Evolutionary conservation across 2,113 vertebrate species (phyloP).

Genomic region (Phrynosoma platyrhinos): DNA sequence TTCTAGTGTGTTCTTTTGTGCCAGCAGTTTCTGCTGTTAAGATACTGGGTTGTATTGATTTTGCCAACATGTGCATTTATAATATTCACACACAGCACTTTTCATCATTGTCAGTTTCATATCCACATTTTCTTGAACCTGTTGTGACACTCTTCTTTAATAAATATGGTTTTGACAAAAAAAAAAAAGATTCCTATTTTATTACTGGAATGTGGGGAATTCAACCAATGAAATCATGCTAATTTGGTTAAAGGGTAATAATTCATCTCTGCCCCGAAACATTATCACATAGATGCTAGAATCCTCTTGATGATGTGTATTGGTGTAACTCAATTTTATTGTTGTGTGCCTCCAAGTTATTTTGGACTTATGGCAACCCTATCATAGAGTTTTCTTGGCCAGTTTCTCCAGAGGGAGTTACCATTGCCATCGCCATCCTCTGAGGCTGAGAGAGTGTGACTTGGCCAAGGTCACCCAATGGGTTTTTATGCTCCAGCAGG

Average conservation of each 20-base stretch:
- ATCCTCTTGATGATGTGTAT: no score
- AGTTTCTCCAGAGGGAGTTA: no score
- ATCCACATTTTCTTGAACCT: constrained; percentile 63
- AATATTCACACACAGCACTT: constrained; percentile 39
- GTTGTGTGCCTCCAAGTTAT: no score
- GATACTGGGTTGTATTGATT: constrained; percentile 43
- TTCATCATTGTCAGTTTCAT: constrained; percentile 63
- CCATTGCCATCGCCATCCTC: no score
- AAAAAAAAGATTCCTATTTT: constrained; percentile 43
- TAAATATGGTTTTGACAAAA: constrained; percentile 75
- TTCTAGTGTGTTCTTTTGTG: constrained; percentile 47
- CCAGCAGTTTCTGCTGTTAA: constrained; percentile 47
- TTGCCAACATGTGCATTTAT: constrained; percentile 60
- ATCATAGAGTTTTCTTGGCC: no score
- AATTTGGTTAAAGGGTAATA: neutral
- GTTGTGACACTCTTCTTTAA: constrained; percentile 69
- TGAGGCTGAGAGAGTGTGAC: no score
- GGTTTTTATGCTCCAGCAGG: no score
- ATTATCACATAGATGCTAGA: no score
- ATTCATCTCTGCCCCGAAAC: neutral
- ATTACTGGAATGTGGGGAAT: neutral
- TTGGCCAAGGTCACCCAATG: no score
- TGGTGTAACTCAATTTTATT: no score
- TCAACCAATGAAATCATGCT: neutral
- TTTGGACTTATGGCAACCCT: no score